Conservation (phyloP, 1,140 invertebrate species). For the Ylistrum balloti region DNA sequence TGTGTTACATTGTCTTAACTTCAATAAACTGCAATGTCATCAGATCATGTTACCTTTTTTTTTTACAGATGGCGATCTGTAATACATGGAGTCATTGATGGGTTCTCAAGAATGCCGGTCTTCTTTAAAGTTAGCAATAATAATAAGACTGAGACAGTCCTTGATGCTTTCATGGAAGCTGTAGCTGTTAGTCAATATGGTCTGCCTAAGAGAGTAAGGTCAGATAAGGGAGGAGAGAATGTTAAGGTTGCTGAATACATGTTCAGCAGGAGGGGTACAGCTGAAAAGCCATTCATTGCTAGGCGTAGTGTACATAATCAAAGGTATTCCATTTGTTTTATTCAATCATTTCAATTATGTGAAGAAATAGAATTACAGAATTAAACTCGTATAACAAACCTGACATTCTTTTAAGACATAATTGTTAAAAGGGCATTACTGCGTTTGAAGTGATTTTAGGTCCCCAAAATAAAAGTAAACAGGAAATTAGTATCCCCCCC, state of each 20-base stretch:
- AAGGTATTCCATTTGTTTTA: not conserved
- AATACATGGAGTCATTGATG: slow-evolving; percentile 66
- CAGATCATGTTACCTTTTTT: too few species aligned
- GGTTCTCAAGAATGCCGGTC: slow-evolving; percentile 58
- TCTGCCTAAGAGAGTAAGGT: slow-evolving; percentile 58
- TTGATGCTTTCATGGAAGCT: slow-evolving; percentile 56
- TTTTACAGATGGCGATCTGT: slow-evolving; percentile 64
- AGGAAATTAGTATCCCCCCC: too few species aligned
- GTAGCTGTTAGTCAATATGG: slow-evolving; percentile 61
- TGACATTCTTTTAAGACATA: too few species aligned
- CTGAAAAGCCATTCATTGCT: slow-evolving; percentile 47
- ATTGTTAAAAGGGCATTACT: too few species aligned
- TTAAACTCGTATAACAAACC: too few species aligned
- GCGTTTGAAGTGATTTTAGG: too few species aligned
- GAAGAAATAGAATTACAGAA: too few species aligned
- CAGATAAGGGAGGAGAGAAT: too few species aligned
- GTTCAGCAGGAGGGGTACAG: slow-evolving; percentile 26
- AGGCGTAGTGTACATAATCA: slow-evolving; percentile 57
- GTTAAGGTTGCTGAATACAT: slow-evolving; percentile 64
- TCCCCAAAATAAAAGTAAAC: too few species aligned
- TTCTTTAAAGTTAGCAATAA: slow-evolving; percentile 57
- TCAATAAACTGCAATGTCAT: too few species aligned
- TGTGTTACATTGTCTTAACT: too few species aligned
- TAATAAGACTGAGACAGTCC: slow-evolving; percentile 61
- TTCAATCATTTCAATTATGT: not conserved